A percentile compares a stretch with the other conserved stretches of the same genome.
Evolutionary conservation across 2,113 vertebrate species (phyloP).

Genomic region (Pseudolaguvia tuberculata): DNA sequence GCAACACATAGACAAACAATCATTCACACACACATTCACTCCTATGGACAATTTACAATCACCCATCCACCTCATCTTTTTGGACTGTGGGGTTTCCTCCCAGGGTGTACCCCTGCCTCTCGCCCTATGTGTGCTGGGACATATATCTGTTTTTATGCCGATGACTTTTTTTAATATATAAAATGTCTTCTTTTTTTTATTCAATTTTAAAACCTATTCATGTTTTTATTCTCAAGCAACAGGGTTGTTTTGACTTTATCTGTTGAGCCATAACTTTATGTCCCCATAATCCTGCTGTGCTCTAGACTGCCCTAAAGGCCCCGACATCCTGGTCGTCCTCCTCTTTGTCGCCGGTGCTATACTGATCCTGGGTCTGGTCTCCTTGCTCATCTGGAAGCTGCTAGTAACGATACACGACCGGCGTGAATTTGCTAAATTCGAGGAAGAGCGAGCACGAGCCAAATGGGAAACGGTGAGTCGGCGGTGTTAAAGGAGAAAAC

Average conservation of each 20-base stretch:
- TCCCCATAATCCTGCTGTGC: constrained; percentile 23
- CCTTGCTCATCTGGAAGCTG: constrained; percentile 95
- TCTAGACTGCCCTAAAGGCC: constrained; percentile 87
- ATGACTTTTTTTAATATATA: no score
- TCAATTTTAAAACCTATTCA: not conserved
- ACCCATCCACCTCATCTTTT: no score
- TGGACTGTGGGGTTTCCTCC: no score
- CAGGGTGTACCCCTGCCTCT: no score
- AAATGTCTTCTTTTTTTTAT: no score
- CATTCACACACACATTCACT: no score
- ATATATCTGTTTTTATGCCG: no score
- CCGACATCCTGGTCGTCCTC: constrained; percentile 85
- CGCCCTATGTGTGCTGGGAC: no score
- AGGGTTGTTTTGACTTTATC: not conserved
- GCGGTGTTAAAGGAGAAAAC: not conserved
- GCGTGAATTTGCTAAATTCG: constrained; percentile 90
- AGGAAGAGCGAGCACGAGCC: constrained; percentile 87
- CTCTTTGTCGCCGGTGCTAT: constrained; percentile 88
- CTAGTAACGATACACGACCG: constrained; percentile 95
- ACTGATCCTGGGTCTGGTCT: constrained; percentile 80
- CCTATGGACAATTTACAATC: no score
- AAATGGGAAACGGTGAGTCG: constrained; percentile 91
- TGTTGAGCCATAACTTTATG: not conserved
- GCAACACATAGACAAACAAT: no score
- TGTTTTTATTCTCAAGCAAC: not conserved